A percentile compares a stretch with the other conserved stretches of the same genome.
These are phyloP conservation scores for Doryteuthis pealeii DNA, from an alignment of 1,140 invertebrate genomes.

Conservation along the genomic window DNA sequence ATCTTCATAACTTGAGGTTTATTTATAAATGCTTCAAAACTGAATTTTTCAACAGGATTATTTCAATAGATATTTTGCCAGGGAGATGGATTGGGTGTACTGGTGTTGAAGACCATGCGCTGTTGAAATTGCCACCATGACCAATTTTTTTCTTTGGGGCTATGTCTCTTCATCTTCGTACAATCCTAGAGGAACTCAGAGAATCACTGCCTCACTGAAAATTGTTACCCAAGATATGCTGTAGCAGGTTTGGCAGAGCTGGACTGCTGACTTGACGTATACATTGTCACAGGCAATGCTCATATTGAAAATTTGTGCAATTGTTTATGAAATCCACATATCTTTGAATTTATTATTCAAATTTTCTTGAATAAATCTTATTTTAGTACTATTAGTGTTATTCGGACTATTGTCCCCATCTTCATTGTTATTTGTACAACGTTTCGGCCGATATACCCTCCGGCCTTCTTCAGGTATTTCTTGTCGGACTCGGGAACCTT, in stretches of 20 bases:
- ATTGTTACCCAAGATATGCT: too few species aligned
- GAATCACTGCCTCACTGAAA: conserved; percentile 7
- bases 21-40: conserved; percentile 8
- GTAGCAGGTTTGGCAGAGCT: conserved; percentile 9
- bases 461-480: too few species aligned
- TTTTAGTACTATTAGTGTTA: too few species aligned
- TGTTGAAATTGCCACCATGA: background rate
- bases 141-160: background rate
- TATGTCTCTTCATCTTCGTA: background rate
- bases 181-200: conserved; percentile 9
- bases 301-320: conserved; percentile 9
- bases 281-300: background rate
- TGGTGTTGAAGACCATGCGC: conserved; percentile 8
- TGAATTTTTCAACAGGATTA: background rate
- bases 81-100: conserved; percentile 7
- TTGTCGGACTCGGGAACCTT: too few species aligned
- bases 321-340: conserved; percentile 6
- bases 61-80: conserved; percentile 1
- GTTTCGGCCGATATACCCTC: too few species aligned
- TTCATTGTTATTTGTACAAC: too few species aligned
- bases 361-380: conserved; percentile 9
- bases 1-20: background rate
- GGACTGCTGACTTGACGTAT: conserved; percentile 1
- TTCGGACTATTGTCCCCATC: too few species aligned
- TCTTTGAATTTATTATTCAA: conserved; percentile 1